Conservation (phyloP, 2,797 vertebrate genomes). For the Protonibea diacanthus region DNA sequence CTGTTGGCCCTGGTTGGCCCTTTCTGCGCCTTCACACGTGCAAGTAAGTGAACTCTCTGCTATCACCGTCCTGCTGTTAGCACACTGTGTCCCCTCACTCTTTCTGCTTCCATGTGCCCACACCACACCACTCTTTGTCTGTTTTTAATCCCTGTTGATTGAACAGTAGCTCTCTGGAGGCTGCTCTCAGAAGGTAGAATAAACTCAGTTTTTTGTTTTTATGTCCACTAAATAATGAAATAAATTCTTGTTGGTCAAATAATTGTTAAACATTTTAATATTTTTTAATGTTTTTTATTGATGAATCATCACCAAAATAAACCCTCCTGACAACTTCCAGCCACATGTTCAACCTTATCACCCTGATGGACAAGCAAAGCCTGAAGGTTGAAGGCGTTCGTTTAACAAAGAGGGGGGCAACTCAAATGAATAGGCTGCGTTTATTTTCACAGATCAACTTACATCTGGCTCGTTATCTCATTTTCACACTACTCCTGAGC, state of each 20-base stretch:
- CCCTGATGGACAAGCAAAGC: conserved; percentile 17
- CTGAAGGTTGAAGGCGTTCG: conserved; percentile 21
- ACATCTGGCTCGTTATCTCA: conserved; percentile 4
- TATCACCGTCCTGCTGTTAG: conserved; percentile 59
- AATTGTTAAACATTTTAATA: too few relatives aligned
- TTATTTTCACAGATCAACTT: conserved; percentile 31
- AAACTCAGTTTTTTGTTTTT: not conserved
- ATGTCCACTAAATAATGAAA: not conserved
- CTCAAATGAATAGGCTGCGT: conserved; percentile 20
- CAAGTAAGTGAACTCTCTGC: conserved; percentile 82
- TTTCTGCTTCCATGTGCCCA: conserved; percentile 73
- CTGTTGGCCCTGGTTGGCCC: conserved; percentile 81
- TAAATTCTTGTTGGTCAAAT: not conserved
- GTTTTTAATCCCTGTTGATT: conserved; percentile 57
- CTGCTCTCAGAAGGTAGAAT: not conserved
- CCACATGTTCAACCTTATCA: conserved; percentile 9
- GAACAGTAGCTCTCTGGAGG: conserved; percentile 33
- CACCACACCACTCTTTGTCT: conserved; percentile 75
- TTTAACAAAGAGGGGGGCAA: conserved; percentile 37
- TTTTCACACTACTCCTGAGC: conserved; percentile 34
- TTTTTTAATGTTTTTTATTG: not conserved
- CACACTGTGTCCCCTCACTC: conserved; percentile 73
- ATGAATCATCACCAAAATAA: not conserved
- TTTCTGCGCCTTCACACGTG: conserved; percentile 78
- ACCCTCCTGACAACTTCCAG: not conserved